A percentile compares a stretch with the other conserved stretches of the same genome.
Evolutionary conservation across 2,888 invertebrate genomes (phyloP).

Genomic region (Sphaerophoria rueppellii): DNA sequence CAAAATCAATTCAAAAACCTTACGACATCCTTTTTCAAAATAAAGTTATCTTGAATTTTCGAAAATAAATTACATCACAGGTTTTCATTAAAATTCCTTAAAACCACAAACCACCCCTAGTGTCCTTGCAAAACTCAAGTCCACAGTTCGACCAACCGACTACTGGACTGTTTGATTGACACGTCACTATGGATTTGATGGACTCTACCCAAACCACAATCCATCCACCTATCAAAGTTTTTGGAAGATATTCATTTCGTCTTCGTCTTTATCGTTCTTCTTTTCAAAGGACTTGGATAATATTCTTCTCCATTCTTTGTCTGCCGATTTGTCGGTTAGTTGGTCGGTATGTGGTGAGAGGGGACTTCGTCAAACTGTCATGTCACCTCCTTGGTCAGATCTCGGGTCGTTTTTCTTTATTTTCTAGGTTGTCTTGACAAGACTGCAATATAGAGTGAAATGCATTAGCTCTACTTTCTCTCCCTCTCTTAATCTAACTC

Average conservation of each 20-base stretch:
- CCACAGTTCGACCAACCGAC: not conserved
- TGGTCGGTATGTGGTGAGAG: too few relatives aligned
- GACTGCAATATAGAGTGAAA: conserved; percentile 69
- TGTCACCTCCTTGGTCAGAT: too few relatives aligned
- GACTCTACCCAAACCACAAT: conserved; percentile 55
- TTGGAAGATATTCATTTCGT: conserved; percentile 61
- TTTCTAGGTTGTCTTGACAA: conserved; percentile 65
- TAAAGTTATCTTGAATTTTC: conserved; percentile 34
- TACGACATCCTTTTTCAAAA: not conserved
- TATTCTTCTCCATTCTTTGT: too few relatives aligned
- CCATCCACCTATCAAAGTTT: conserved; percentile 48
- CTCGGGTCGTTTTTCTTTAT: conserved; percentile 12
- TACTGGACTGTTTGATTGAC: conserved; percentile 60
- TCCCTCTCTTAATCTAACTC: conserved; percentile 17
- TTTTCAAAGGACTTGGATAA: conserved; percentile 36
- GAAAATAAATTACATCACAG: conserved; percentile 55
- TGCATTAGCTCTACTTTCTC: conserved; percentile 56
- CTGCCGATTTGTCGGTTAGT: too few relatives aligned
- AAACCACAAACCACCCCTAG: conserved; percentile 14
- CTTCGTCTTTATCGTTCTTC: conserved; percentile 58
- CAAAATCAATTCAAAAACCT: conserved; percentile 1
- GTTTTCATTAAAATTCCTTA: conserved; percentile 35
- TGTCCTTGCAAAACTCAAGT: conserved; percentile 20
- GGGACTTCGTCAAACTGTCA: too few relatives aligned
- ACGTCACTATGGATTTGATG: conserved; percentile 69